Conservation (phyloP, 2,113 vertebrate genomes). For the Promerops cafer region DNA sequence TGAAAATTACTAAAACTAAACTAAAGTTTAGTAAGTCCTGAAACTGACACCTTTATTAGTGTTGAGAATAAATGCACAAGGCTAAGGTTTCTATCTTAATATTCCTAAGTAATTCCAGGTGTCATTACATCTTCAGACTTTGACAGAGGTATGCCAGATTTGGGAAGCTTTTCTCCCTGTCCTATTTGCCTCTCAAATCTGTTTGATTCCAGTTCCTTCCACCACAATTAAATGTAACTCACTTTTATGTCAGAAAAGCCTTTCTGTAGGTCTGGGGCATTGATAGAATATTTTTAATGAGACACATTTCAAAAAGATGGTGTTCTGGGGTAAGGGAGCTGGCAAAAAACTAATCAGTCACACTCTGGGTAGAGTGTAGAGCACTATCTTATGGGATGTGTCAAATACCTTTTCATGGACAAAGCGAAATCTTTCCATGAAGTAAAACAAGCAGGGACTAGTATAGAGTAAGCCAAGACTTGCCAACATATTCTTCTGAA, state of each 20-base stretch:
- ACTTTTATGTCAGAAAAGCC: not conserved
- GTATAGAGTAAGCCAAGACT: not conserved
- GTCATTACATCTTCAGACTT: not conserved
- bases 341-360: not conserved
- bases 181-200: not conserved
- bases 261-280: not conserved
- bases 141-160: not conserved
- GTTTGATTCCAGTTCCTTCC: not conserved
- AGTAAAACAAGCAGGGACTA: not conserved
- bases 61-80: not conserved
- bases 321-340: not conserved
- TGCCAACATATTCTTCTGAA: not conserved
- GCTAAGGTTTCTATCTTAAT: not conserved
- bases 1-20: not conserved
- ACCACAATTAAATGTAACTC: not conserved
- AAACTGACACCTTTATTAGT: not conserved
- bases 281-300: not conserved
- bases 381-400: not conserved
- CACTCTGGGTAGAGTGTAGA: not conserved
- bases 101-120: not conserved
- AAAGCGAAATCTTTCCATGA: not conserved
- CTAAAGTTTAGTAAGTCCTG: not conserved
- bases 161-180: not conserved
- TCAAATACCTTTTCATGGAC: not conserved
- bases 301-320: not conserved